phyloP scores from a whole-genome alignment of 2,888 invertebrate genomes.

The Creontiades dilutus region DNA sequence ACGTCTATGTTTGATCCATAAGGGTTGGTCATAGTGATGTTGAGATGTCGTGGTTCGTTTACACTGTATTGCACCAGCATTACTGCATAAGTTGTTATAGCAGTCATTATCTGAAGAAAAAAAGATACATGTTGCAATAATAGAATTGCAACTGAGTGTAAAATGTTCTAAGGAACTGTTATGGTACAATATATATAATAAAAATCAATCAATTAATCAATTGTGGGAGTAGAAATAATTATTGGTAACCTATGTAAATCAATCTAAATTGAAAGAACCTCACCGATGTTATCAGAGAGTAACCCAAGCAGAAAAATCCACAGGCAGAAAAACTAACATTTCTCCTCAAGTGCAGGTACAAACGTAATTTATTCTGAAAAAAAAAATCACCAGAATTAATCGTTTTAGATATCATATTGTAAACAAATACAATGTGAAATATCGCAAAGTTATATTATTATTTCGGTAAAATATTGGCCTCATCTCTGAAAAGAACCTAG shows the following conservation, averaged over 20 bases:
- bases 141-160: neutral
- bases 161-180: neutral
- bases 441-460: too few relatives aligned
- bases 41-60: neutral
- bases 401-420: neutral
- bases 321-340: conserved; percentile 45
- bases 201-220: neutral
- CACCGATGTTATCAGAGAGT: conserved; percentile 57
- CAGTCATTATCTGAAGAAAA: neutral
- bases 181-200: neutral
- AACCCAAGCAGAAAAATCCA: conserved; percentile 50
- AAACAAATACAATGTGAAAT: neutral
- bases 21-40: neutral
- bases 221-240: too few relatives aligned
- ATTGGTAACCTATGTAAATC: neutral
- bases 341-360: neutral
- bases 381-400: neutral
- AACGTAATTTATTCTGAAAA: conserved; percentile 41
- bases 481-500: too few relatives aligned
- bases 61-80: neutral
- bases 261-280: neutral
- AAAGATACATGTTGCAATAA: neutral
- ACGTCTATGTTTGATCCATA: neutral
- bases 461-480: too few relatives aligned
- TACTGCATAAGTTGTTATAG: neutral